phyloP scores from a whole-genome alignment of 92 coral and sea anemone genomes.

The Siderastrea radians region DNA sequence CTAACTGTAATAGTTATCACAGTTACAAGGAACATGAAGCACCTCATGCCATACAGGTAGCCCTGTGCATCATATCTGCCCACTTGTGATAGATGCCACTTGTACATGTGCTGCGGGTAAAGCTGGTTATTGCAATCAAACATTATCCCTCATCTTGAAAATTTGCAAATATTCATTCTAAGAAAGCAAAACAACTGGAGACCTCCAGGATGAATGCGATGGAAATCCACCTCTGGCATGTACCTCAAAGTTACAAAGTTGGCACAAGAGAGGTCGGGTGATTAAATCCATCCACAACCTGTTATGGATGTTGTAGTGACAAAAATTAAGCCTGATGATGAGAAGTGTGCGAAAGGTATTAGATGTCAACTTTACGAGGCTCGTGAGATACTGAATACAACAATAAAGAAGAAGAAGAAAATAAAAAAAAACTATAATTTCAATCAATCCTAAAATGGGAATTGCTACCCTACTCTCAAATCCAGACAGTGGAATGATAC shows the following conservation, averaged over 20 bases:
- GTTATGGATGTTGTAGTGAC: slow-evolving; percentile 54
- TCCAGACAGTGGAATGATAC: too few species aligned
- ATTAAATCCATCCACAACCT: slow-evolving; percentile 52
- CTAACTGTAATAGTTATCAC: too few species aligned
- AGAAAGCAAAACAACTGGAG: slow-evolving; percentile 41
- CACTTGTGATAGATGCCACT: neutral
- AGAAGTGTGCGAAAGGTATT: slow-evolving; percentile 23
- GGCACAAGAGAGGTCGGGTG: slow-evolving; percentile 68
- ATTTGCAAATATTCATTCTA: slow-evolving; percentile 56
- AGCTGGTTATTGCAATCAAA: slow-evolving; percentile 63
- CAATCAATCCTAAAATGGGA: slow-evolving; percentile 65
- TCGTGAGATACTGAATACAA: neutral
- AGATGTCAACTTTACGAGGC: slow-evolving; percentile 63
- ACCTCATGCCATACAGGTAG: too few species aligned
- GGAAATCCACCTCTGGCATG: slow-evolving; percentile 49
- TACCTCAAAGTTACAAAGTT: slow-evolving; percentile 52
- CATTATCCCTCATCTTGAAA: slow-evolving; percentile 53
- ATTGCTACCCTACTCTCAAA: slow-evolving; percentile 15
- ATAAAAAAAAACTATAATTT: too few species aligned
- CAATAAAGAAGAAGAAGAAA: too few species aligned
- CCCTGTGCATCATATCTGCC: too few species aligned
- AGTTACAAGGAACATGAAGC: too few species aligned
- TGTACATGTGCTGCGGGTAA: slow-evolving; percentile 72
- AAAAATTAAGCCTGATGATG: slow-evolving; percentile 51
- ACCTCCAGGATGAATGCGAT: slow-evolving; percentile 39